These are phyloP conservation scores for Nymphalis io DNA, from an alignment of 1,140 invertebrate genomes.

Conservation along the genomic window DNA sequence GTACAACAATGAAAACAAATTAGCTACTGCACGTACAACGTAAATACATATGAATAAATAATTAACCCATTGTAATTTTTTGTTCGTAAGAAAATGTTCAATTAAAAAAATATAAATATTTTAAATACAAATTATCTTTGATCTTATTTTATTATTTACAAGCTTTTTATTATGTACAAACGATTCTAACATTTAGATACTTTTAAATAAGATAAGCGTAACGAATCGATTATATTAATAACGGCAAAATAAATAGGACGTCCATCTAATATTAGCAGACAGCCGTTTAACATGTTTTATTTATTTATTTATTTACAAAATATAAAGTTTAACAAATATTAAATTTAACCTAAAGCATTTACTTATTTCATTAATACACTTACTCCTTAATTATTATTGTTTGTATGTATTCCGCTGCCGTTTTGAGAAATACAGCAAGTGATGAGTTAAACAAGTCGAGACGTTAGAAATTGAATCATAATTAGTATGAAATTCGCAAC, in stretches of 20 bases:
- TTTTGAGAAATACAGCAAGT: no score
- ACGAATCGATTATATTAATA: slow-evolving; percentile 30
- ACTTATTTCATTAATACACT: no score
- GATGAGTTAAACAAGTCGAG: no score
- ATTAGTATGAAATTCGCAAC: no score
- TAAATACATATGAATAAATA: neutral
- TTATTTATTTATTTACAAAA: no score
- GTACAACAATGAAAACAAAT: slow-evolving; percentile 7
- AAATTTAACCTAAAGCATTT: no score
- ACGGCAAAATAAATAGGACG: slow-evolving; percentile 20
- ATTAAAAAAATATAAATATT: neutral
- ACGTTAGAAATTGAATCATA: no score
- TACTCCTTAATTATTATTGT: no score
- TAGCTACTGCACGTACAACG: neutral
- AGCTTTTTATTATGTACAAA: neutral
- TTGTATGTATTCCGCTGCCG: no score
- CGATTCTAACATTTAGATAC: slow-evolving; percentile 7
- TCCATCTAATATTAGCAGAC: slow-evolving; percentile 20
- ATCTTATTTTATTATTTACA: neutral
- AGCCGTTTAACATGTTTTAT: no score
- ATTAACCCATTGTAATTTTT: neutral
- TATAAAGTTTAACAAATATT: no score
- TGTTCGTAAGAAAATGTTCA: neutral
- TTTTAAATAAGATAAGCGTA: slow-evolving; percentile 13
- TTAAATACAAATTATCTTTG: neutral